Base-by-base conservation (phyloP, 2,888 invertebrate genomes). In the Andrena trimmerana region DNA sequence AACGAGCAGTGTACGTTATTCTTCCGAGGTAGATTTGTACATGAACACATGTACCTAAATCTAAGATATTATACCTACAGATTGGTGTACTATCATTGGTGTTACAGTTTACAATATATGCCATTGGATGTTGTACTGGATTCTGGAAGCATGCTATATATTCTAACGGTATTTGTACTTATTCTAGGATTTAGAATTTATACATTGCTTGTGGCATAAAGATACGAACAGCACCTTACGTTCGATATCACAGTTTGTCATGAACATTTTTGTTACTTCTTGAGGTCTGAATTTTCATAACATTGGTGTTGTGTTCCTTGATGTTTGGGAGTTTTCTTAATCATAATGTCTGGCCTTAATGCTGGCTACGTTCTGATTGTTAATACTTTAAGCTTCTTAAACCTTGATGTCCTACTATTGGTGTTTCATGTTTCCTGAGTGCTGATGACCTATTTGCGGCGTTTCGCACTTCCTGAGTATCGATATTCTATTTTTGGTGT, bases 231-330 rank as follows among this genome's bases (percentile, higher is more conserved):
- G 76, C 78, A 76, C 74, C 75, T 76, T 81, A 71, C 29, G 62
- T 80, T 78, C 69, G 24, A 67, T 89, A 90, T 89, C 89, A 90
- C 90, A 89, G 90, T 84, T 90, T 85, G 83, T 80, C 84, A 86
- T 74, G 72, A 73, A 77, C 29, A 66, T 66, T 69, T 42, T 54
- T 69, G 27, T 67, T 24, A 31, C 10, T 62, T 77, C 54, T 8
- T 33, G 16, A 33, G 33, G 60, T 63, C 68, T 48, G 10, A 36
- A 48, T 27, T 63, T 60, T 59, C 42, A 29, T 13, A 13, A 6
- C 31, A 31, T 52, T 50, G 8, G 7, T 71, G 36, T 57, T 24
- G 10, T 13, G 3, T 36, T 70, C 33, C 36, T 7, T 42, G n/a
- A 33, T 79, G 29, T 76, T 60, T 60, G 54, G 42, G 31, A 66